Evolutionary conservation across 2,797 vertebrate species (phyloP).

Genomic region (Pipistrellus pygmaeus): DNA sequence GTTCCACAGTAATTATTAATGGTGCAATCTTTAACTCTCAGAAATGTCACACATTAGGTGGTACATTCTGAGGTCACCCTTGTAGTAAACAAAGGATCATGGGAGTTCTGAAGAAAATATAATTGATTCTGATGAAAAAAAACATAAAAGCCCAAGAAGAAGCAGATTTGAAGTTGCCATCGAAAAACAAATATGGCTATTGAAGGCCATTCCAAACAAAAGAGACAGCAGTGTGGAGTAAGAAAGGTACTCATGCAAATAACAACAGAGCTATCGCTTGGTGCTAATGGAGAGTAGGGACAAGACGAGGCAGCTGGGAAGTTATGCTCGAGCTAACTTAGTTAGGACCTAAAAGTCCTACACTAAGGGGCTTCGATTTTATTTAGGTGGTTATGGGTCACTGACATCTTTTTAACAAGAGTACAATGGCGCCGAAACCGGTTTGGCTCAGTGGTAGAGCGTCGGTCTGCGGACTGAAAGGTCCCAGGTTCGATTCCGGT

Average conservation of each 20-base stretch:
- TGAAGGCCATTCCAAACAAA: not conserved
- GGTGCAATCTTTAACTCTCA: not conserved
- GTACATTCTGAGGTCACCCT: not conserved
- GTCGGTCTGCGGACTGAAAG: too few species aligned
- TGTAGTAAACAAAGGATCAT: slow-evolving; percentile 25
- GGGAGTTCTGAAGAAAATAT: not conserved
- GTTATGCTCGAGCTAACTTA: not conserved
- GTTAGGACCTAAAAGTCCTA: not conserved
- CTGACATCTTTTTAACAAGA: not conserved
- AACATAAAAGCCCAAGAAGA: not conserved
- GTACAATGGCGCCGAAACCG: not conserved
- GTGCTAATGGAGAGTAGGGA: not conserved
- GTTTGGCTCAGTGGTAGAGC: too few species aligned
- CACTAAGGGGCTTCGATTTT: not conserved
- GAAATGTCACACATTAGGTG: not conserved
- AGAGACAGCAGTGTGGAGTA: not conserved
- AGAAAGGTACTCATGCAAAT: not conserved
- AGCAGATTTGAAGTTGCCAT: not conserved
- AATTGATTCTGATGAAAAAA: not conserved
- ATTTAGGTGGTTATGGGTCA: not conserved
- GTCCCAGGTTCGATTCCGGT: too few species aligned
- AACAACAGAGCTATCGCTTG: not conserved
- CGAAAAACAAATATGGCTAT: not conserved
- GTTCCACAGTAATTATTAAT: slow-evolving; percentile 16
- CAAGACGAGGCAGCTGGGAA: not conserved